Evolutionary conservation across 37 sponge, comb jelly and placozoan genomes (phyloP).

Genomic region (Halisarca cf. caerulea): DNA sequence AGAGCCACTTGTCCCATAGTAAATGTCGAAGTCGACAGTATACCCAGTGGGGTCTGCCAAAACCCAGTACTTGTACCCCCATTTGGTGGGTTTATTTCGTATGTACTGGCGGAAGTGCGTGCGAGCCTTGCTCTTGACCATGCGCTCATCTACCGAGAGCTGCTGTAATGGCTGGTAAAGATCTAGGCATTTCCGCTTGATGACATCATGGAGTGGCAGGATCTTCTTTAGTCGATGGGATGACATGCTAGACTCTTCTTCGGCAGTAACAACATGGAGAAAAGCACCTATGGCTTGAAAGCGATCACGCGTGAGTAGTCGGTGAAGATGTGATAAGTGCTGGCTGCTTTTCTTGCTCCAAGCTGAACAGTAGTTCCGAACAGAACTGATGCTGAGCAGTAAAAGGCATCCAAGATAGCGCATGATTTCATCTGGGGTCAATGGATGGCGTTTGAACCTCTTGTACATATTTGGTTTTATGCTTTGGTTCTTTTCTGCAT

Average conservation of each 20-base stretch:
- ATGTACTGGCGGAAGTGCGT: conserved; percentile 31
- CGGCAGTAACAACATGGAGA: conserved; percentile 30
- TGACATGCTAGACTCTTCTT: conserved; percentile 2
- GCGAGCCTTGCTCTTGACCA: conserved; percentile 37
- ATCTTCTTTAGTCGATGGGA: too few species aligned
- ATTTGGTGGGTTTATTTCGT: conserved; percentile 51
- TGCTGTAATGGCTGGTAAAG: too few species aligned
- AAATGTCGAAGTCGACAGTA: conserved; percentile 37
- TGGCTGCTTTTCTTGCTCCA: too few species aligned
- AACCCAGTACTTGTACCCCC: conserved; percentile 57
- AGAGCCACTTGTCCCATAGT: conserved; percentile 27
- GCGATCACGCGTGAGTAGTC: neutral
- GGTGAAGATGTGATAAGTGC: neutral
- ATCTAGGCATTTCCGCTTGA: too few species aligned
- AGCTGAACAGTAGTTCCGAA: too few species aligned
- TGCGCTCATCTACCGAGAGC: conserved; percentile 41
- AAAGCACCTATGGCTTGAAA: conserved; percentile 30
- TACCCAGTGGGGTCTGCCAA: conserved; percentile 32
- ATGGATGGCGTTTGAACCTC: too few species aligned
- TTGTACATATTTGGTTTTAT: too few species aligned
- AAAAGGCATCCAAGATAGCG: too few species aligned
- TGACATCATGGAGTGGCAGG: too few species aligned
- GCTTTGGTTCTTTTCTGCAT: too few species aligned
- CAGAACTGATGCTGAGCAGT: too few species aligned
- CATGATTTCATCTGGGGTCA: too few species aligned